phyloP scores from a whole-genome alignment of 2,113 vertebrate species.

The Sapayoa aenigma region DNA sequence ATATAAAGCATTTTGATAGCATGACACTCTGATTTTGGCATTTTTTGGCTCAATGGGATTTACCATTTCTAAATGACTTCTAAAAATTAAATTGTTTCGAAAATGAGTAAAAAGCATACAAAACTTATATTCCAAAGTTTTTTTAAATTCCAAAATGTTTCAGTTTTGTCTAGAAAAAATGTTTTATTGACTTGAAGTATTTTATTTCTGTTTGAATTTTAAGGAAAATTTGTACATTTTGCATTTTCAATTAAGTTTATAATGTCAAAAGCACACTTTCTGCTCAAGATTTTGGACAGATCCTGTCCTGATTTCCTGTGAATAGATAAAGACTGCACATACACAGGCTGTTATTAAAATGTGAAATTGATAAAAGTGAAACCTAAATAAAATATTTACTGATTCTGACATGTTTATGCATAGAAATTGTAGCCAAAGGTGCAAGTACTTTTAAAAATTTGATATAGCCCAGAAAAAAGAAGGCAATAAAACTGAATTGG shows the following conservation, averaged over 20 bases:
- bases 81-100: not conserved
- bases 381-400: not conserved
- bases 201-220: not conserved
- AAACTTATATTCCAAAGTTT: not conserved
- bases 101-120: not conserved
- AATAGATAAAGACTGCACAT: not conserved
- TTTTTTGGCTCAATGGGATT: not conserved
- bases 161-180: not conserved
- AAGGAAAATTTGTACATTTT: not conserved
- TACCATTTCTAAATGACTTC: not conserved
- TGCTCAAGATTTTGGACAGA: not conserved
- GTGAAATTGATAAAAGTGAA: not conserved
- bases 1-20: not conserved
- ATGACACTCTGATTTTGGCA: not conserved
- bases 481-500: not conserved
- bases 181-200: not conserved
- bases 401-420: not conserved
- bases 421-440: not conserved
- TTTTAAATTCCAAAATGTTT: not conserved
- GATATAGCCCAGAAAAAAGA: no score
- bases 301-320: not conserved
- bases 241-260: not conserved
- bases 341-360: not conserved
- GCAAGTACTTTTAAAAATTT: not conserved
- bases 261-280: not conserved